A percentile compares a stretch with the other conserved stretches of the same genome.
Conservation (phyloP, 1,140 invertebrate genomes). For the Cyclina sinensis region DNA sequence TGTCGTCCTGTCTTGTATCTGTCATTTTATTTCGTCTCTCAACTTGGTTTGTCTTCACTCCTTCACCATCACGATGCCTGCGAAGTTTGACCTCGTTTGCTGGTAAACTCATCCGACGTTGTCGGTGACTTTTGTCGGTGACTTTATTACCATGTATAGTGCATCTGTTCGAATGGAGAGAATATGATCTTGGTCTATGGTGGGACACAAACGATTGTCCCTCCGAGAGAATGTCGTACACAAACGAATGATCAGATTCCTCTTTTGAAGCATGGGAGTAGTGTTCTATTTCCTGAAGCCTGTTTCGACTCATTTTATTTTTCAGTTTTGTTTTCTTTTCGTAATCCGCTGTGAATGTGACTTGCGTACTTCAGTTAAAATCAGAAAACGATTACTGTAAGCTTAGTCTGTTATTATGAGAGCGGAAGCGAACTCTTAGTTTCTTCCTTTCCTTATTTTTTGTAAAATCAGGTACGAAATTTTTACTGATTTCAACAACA, state of each 20-base stretch:
- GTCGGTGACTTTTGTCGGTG: not conserved
- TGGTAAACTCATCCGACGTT: not conserved
- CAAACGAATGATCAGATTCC: not conserved
- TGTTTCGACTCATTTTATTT: not conserved
- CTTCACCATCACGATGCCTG: not conserved
- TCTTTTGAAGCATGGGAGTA: not conserved
- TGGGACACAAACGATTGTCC: not conserved
- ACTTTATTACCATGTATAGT: not conserved
- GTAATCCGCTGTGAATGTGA: too few species aligned
- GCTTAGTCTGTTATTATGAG: too few species aligned
- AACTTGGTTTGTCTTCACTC: not conserved
- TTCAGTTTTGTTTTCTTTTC: not conserved
- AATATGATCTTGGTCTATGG: not conserved
- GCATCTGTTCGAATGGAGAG: not conserved
- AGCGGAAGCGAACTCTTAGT: too few species aligned
- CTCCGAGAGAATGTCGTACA: conserved; percentile 3
- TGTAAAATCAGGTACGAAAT: too few species aligned
- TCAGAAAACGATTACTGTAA: too few species aligned
- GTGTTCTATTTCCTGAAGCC: not conserved
- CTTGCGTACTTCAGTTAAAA: too few species aligned
- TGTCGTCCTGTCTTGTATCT: not conserved
- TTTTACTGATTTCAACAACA: too few species aligned
- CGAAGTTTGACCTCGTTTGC: not conserved
- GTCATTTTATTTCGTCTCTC: not conserved
- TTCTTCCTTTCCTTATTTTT: too few species aligned